phyloP scores from a whole-genome alignment of 2,113 vertebrate species.

The Willisornis vidua region DNA sequence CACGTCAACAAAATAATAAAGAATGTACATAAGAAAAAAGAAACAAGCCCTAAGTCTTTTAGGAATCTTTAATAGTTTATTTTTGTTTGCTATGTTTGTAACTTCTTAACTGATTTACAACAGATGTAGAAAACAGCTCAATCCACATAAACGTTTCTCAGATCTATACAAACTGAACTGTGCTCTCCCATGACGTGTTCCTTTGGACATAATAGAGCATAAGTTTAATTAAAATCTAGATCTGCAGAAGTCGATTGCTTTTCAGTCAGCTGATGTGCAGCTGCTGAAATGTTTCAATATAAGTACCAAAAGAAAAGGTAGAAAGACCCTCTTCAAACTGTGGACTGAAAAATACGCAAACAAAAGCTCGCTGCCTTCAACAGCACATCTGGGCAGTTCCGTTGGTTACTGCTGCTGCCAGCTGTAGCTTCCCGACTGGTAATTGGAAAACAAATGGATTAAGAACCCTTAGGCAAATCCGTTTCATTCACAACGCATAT shows the following conservation, averaged over 20 bases:
- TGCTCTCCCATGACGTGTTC: neutral
- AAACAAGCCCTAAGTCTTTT: neutral
- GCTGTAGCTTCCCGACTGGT: neutral
- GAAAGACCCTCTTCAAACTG: fast-evolving
- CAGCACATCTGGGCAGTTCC: neutral
- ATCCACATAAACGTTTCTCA: neutral
- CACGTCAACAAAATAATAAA: neutral
- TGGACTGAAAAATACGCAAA: neutral
- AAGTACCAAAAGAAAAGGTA: neutral
- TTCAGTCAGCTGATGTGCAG: neutral
- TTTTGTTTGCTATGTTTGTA: neutral
- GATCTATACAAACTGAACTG: neutral
- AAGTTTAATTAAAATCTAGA: neutral
- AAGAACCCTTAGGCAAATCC: neutral
- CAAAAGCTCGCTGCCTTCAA: neutral
- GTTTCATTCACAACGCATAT: fast-evolving
- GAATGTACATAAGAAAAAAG: neutral
- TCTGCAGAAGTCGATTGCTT: neutral
- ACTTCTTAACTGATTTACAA: neutral
- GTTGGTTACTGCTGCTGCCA: neutral
- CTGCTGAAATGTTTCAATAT: neutral
- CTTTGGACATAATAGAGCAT: neutral
- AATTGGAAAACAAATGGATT: neutral
- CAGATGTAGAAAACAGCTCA: neutral
- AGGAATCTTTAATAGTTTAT: neutral